These are phyloP conservation scores for Rhinichthys osculus DNA, from an alignment of 2,797 vertebrate species.

Conservation along the genomic window DNA sequence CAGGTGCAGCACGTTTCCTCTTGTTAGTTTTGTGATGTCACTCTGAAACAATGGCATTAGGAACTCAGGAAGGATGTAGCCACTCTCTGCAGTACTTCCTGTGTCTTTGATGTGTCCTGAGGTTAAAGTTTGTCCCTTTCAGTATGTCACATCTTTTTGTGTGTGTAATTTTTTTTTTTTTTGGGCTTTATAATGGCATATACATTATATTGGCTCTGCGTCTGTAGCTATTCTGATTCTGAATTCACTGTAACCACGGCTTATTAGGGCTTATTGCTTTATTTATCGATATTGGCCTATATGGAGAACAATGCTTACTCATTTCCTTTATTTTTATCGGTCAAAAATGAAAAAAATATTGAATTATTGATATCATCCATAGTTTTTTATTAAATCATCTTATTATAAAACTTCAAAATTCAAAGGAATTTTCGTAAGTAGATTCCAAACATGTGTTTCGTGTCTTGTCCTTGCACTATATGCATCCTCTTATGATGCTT, in stretches of 20 bases:
- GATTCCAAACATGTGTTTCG: conserved; percentile 19
- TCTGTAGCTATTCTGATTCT: no score
- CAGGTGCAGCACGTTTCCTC: conserved; percentile 58
- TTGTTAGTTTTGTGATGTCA: conserved; percentile 74
- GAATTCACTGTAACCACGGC: no score
- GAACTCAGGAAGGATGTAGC: conserved; percentile 80
- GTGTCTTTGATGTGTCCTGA: conserved; percentile 69
- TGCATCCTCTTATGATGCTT: background rate
- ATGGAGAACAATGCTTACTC: no score
- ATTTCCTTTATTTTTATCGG: background rate
- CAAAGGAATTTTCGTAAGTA: background rate
- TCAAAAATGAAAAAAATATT: background rate
- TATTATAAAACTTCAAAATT: no score
- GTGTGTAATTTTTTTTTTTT: background rate
- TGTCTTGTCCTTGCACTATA: background rate
- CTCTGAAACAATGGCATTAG: conserved; percentile 78
- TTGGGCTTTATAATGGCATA: background rate
- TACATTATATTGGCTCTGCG: background rate
- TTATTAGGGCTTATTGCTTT: no score
- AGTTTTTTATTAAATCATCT: background rate
- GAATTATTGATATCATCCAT: background rate
- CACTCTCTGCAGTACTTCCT: conserved; percentile 71
- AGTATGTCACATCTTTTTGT: background rate
- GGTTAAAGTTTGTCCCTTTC: conserved; percentile 20
- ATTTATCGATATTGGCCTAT: background rate